These are phyloP conservation scores for Drosophila paramelanica DNA, from an alignment of 2,888 invertebrate species.

Conservation along the genomic window DNA sequence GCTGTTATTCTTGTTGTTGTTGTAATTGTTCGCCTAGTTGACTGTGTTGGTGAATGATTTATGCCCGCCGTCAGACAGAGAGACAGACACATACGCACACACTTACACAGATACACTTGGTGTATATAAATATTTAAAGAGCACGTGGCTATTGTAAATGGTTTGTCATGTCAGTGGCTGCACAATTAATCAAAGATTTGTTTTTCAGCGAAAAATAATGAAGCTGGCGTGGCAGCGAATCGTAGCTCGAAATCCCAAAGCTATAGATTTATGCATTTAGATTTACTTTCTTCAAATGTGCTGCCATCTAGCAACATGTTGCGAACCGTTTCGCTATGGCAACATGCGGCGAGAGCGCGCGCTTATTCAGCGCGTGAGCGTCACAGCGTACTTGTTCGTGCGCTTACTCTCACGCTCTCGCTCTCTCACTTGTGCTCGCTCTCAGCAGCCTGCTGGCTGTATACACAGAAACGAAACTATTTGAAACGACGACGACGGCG, in stretches of 20 bases:
- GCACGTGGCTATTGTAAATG: conserved; percentile 78
- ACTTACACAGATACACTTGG: conserved; percentile 3
- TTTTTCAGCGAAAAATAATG: conserved; percentile 48
- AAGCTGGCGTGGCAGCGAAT: conserved; percentile 19
- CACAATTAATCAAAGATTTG: conserved; percentile 79
- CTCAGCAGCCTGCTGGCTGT: conserved; percentile 16
- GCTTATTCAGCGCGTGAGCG: conserved; percentile 51
- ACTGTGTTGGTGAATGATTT: conserved; percentile 56
- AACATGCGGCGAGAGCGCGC: conserved; percentile 13
- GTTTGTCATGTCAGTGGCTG: conserved; percentile 71
- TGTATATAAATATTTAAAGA: conserved; percentile 76
- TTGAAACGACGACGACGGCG: conserved; percentile 15
- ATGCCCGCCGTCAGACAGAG: conserved; percentile 32
- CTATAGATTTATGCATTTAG: conserved; percentile 12
- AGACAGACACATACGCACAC: neutral
- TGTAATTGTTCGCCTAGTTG: conserved; percentile 13
- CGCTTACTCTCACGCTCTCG: neutral
- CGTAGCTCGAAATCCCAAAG: conserved; percentile 9
- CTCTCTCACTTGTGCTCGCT: neutral
- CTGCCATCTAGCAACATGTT: conserved; percentile 29
- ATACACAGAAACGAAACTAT: conserved; percentile 46
- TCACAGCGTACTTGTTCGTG: neutral
- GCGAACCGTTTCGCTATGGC: conserved; percentile 41
- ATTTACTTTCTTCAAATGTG: conserved; percentile 1
- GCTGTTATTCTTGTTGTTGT: conserved; percentile 21